Evolutionary conservation across 2,797 vertebrate genomes (phyloP).

Genomic region (Lepus townsendii): DNA sequence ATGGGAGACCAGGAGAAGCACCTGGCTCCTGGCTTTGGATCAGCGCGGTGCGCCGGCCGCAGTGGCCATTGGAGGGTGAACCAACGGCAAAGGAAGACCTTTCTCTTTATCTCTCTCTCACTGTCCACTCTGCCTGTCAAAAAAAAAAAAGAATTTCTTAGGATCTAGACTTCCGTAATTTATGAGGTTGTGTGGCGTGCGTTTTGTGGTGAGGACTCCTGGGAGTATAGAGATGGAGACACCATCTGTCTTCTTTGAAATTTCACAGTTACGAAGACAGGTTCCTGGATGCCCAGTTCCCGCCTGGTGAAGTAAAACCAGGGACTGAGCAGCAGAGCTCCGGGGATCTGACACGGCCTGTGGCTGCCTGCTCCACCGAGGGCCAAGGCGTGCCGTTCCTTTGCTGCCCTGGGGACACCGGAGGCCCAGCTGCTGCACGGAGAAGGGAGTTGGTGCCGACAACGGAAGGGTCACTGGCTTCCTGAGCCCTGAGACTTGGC

Average conservation of each 20-base stretch:
- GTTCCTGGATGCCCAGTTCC: background rate
- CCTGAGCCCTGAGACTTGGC: background rate
- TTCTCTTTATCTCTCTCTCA: no score
- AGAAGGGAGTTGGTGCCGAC: background rate
- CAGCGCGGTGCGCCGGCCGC: no score
- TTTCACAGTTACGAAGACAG: background rate
- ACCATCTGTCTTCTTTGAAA: background rate
- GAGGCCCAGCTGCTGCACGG: background rate
- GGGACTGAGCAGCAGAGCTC: background rate
- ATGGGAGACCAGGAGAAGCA: no score
- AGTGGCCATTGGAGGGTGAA: no score
- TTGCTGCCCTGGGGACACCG: background rate
- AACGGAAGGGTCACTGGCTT: background rate
- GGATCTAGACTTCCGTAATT: background rate
- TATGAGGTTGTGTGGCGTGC: background rate
- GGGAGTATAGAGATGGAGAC: background rate
- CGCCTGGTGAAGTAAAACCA: background rate
- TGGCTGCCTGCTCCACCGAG: accelerated
- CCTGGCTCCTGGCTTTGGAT: no score
- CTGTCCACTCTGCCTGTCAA: no score
- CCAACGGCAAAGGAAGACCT: no score
- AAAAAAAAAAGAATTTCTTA: background rate
- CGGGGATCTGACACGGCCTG: background rate
- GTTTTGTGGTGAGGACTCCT: background rate
- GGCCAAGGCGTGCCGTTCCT: accelerated